Percentiles rank a stretch among this genome's conserved stretches.
Conservation (phyloP, 2,888 invertebrate species). For the Protodeltote pygarga region DNA sequence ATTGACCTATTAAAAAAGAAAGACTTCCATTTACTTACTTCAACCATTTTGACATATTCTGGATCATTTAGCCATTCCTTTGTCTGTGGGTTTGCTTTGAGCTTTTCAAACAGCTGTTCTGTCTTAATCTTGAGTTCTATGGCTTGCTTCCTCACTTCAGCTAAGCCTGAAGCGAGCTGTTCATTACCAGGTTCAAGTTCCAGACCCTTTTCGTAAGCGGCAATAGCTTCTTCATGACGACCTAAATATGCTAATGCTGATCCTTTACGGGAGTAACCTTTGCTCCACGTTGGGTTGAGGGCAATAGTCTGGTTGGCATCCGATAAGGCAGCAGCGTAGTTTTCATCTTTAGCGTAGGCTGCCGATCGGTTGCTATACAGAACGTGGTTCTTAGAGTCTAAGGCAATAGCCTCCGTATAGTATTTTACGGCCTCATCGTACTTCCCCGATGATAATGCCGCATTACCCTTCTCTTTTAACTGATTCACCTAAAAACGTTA, state of each 20-base stretch:
- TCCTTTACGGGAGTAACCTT: constrained; percentile 96
- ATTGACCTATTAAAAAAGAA: not conserved
- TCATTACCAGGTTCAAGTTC: constrained; percentile 91
- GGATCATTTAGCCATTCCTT: constrained; percentile 91
- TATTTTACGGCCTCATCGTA: constrained; percentile 92
- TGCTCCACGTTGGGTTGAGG: constrained; percentile 94
- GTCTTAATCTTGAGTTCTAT: constrained; percentile 55
- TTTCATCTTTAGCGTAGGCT: constrained; percentile 93
- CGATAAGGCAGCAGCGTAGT: constrained; percentile 91
- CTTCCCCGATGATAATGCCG: constrained; percentile 92
- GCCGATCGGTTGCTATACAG: constrained; percentile 97
- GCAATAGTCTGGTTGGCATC: constrained; percentile 95
- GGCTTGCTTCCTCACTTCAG: constrained; percentile 85
- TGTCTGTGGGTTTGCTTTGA: constrained; percentile 90
- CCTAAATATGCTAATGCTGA: constrained; percentile 93
- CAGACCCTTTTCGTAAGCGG: constrained; percentile 90
- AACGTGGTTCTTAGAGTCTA: constrained; percentile 95
- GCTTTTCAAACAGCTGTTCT: constrained; percentile 84
- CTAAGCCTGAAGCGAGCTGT: constrained; percentile 89
- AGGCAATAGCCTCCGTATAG: constrained; percentile 93
- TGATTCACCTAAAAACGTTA: constrained; percentile 89
- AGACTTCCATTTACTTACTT: constrained; percentile 64
- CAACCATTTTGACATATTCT: constrained; percentile 89
- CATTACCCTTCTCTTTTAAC: constrained; percentile 95
- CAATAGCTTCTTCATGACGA: constrained; percentile 91